Evolutionary conservation across 1,140 invertebrate species (phyloP).

Genomic region (Drosophila nigromelanica): DNA sequence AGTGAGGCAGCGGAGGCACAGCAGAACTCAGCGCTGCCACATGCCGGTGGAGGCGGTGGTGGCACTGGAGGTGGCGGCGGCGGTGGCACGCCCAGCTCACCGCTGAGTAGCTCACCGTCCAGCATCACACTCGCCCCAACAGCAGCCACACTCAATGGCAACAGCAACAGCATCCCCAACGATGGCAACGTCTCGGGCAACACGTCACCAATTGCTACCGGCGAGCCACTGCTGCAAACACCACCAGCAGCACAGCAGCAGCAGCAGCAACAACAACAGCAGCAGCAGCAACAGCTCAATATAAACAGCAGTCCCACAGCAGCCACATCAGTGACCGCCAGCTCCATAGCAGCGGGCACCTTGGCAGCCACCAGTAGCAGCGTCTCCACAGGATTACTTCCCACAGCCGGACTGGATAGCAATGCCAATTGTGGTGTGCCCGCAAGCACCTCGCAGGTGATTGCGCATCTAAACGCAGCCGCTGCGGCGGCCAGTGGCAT

Average conservation of each 20-base stretch:
- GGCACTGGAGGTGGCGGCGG: slow-evolving; percentile 32
- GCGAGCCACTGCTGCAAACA: slow-evolving; percentile 68
- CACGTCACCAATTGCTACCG: slow-evolving; percentile 70
- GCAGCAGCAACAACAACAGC: slow-evolving; percentile 9
- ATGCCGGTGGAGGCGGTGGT: slow-evolving; percentile 57
- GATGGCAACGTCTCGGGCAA: slow-evolving; percentile 69
- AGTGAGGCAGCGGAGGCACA: slow-evolving; percentile 72
- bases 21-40: slow-evolving; percentile 65
- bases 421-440: slow-evolving; percentile 58
- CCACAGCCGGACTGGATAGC: slow-evolving; percentile 60
- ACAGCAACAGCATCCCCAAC: slow-evolving; percentile 48
- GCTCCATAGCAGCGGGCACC: slow-evolving; percentile 70
- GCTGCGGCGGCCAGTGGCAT: slow-evolving; percentile 68
- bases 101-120: slow-evolving; percentile 73
- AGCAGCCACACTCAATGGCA: slow-evolving; percentile 72
- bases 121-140: slow-evolving; percentile 69
- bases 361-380: slow-evolving; percentile 69
- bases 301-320: slow-evolving; percentile 45
- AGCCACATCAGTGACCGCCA: slow-evolving; percentile 72
- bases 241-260: slow-evolving; percentile 55
- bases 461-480: slow-evolving; percentile 78
- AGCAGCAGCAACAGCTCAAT: slow-evolving; percentile 42
- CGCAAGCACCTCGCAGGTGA: slow-evolving; percentile 75
- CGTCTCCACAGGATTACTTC: slow-evolving; percentile 54
- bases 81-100: slow-evolving; percentile 53